Evolutionary conservation across 2,888 invertebrate species (phyloP).

Genomic region (Agrochola lychnidis): DNA sequence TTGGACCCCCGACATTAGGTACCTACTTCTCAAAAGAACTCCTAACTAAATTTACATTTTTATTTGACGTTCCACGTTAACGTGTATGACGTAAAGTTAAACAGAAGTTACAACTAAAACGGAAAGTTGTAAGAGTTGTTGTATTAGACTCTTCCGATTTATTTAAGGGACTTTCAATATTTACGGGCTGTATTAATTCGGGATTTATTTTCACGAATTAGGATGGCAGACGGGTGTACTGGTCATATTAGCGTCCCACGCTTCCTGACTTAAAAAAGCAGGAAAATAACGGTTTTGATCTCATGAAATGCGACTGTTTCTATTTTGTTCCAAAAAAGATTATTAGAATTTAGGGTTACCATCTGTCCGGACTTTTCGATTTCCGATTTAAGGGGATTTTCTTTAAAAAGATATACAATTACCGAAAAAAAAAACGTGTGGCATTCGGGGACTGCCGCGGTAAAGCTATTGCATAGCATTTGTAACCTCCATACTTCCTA

Average conservation of each 20-base stretch:
- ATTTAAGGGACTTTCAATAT: constrained; percentile 63
- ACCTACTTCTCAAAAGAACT: constrained; percentile 67
- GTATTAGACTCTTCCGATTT: constrained; percentile 66
- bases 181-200: constrained; percentile 71
- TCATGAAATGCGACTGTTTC: not conserved
- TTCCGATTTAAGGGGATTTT: no score
- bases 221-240: constrained; percentile 61
- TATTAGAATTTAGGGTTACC: no score
- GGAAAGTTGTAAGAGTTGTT: constrained; percentile 66
- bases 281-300: constrained; percentile 4
- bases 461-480: no score
- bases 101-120: constrained; percentile 68
- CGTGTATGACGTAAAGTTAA: constrained; percentile 57
- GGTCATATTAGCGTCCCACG: constrained; percentile 22
- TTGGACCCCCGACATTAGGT: constrained; percentile 63
- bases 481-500: no score
- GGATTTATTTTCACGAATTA: constrained; percentile 71
- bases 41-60: constrained; percentile 76
- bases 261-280: not conserved
- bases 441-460: no score
- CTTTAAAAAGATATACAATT: no score
- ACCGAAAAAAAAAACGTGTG: no score
- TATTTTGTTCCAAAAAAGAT: constrained; percentile 9
- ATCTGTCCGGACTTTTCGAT: no score
- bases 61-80: constrained; percentile 69